Evolutionary conservation across 2,113 vertebrate genomes (phyloP).

Genomic region (Phoxinus phoxinus): DNA sequence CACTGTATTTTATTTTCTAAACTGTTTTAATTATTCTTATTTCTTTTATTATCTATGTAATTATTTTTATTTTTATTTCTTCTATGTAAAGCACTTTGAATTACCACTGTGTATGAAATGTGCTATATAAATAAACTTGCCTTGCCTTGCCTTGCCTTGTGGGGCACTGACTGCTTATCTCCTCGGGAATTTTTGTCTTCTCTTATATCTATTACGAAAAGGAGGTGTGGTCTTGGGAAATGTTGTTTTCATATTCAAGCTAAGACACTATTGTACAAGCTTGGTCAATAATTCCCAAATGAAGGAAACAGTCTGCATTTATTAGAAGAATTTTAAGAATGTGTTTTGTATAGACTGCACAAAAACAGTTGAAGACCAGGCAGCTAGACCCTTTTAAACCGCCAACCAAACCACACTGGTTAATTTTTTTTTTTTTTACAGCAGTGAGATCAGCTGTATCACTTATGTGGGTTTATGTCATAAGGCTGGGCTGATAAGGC

Average conservation of each 20-base stretch:
- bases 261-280: not conserved
- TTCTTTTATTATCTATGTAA: no score
- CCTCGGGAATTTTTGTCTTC: no score
- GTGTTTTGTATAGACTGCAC: not conserved
- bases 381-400: not conserved
- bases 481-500: no score
- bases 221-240: not conserved
- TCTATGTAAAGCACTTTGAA: no score
- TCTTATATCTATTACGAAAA: not conserved
- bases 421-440: no score
- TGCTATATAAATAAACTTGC: no score
- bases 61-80: no score
- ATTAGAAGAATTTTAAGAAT: not conserved
- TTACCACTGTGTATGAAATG: no score
- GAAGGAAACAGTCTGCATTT: not conserved
- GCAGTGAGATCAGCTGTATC: not conserved
- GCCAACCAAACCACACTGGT: not conserved
- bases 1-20: no score
- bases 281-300: not conserved
- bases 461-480: not conserved
- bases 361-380: not conserved
- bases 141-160: no score
- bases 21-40: no score
- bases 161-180: not conserved
- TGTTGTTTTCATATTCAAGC: not conserved